Evolutionary conservation across 2,113 vertebrate species (phyloP), one percentile per base, ranked within the genome.

Genomic region (Sapayoa aenigma): DNA sequence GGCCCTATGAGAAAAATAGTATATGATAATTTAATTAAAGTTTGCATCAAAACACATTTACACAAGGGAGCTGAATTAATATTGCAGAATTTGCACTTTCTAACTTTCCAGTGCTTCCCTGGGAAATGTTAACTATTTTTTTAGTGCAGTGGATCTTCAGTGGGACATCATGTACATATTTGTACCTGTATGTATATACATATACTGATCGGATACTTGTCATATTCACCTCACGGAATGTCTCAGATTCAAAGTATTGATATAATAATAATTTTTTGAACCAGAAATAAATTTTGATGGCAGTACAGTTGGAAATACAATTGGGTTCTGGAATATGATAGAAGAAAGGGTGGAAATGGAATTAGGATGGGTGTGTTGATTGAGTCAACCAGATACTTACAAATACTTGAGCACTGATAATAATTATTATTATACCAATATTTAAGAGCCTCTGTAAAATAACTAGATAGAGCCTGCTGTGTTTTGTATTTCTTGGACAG

Each of bases 21-120:
- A 80, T 93, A 94, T 93, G 59, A 92, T 97, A 73, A 93, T 94
- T 91, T 96, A 96, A 94, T 91, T 94, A 95, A 96, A 96, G 68
- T 84, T 91, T 91, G 90, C 83, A 94, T 95, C 95, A 77, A 90
- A 97, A 95, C 85, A 94, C 31, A 15, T 92, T 80, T 86, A 55
- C 87, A 80, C 87, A 30, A 52, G 92, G 87, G 92, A 90, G 3
- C 8, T 49, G 75, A 84, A 62, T 93, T 86, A 77, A 87, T 88
- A 63, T 28, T 81, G 50, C 35, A 63, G 53, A 89, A 55, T 89
- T 77, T 73, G 39, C 72, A 88, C 90, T 95, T 96, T 35, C 42
- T 28, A 52, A 74, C 46, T 95, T 89, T 39, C 13, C 60, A 41
- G 30, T 37, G 67, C 47, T 74, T 80, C 55, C 14, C 33, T 69